Evolutionary conservation across 2,113 vertebrate genomes (phyloP), one percentile per base, ranked within the genome.

Genomic region (Pantherophis guttatus): DNA sequence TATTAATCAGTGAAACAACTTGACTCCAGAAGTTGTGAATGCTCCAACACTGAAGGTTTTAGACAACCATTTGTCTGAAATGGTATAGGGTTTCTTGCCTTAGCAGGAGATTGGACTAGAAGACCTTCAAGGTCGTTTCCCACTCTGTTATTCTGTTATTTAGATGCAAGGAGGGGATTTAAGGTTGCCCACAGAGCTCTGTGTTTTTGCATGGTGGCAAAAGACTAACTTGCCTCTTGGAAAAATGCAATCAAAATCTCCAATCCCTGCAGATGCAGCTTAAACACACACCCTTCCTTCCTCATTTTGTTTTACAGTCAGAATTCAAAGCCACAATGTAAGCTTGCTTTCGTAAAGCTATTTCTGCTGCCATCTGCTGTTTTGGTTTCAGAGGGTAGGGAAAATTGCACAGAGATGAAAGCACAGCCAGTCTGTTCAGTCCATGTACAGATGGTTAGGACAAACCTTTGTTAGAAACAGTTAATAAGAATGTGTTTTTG

Each of bases 321-420:
- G 65, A 23, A 92, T 94, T 90, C 50, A 62, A 94, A 88, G 90
- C 58, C 24, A 65, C 33, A 21, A 92, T 88, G 1, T 26, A 91
- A 95, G 87, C 50, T 39, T 93, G 90, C 91, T 44, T 91, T 4
- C 0, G 58, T 65, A 81, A 33, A 95, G 10, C 33, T 90, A 0
- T 3, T 93, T 81, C 48, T 94, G 23, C 50, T 96, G 88, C 93
- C 93, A 23, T 87, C 88, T 94, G 48, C 65, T 39, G 93, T 59
- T 75, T 1, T 11, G 70, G n/a, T 44, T 88, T 54, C 85, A 50
- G 58, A 52, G 48, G 1, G 2, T 55, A 13, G 24, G 8, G 2
- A 89, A 90, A 57, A 90, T 52, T 93, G 88, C 44, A 44, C 33
- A 44, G 75, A 81, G 33, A 44, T 81, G 75, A 44, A 81, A 44